Percentiles rank a stretch among this genome's conserved stretches.
Conservation (phyloP, 2,797 vertebrate genomes). For the Stomatorhinus walkeri region DNA sequence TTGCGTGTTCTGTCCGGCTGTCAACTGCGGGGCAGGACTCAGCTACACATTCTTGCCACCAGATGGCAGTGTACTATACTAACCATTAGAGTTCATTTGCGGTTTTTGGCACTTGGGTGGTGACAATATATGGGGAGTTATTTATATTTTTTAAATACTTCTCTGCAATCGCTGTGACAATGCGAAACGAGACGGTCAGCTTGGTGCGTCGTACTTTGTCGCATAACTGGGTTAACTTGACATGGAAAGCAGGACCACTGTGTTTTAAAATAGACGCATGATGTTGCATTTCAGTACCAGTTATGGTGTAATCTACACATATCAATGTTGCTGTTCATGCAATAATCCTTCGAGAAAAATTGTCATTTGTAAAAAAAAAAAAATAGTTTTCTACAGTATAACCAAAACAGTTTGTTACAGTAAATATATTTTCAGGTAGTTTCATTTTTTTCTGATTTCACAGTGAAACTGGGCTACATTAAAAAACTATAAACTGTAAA, state of each 20-base stretch:
- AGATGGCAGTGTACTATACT: not conserved
- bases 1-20: not conserved
- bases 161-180: constrained; percentile 27
- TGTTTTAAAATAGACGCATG: not conserved
- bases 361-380: constrained; percentile 28
- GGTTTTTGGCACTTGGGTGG: not conserved
- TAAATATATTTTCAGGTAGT: constrained; percentile 45
- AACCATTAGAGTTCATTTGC: not conserved
- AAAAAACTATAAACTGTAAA: constrained; percentile 21
- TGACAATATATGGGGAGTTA: not conserved
- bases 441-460: constrained; percentile 38
- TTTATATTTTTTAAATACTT: not conserved
- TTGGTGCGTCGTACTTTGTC: constrained; percentile 25
- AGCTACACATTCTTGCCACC: not conserved
- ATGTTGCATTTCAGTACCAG: constrained; percentile 16
- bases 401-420: constrained; percentile 18
- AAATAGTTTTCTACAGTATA: constrained; percentile 23
- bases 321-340: constrained; percentile 23
- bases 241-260: constrained; percentile 29
- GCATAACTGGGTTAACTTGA: constrained; percentile 38
- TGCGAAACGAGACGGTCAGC: constrained; percentile 31
- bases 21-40: not conserved
- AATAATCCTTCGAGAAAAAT: constrained; percentile 18
- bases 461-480: constrained; percentile 32
- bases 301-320: not conserved